Conservation (phyloP, 2,113 vertebrate genomes). For the Pteronura brasiliensis region DNA sequence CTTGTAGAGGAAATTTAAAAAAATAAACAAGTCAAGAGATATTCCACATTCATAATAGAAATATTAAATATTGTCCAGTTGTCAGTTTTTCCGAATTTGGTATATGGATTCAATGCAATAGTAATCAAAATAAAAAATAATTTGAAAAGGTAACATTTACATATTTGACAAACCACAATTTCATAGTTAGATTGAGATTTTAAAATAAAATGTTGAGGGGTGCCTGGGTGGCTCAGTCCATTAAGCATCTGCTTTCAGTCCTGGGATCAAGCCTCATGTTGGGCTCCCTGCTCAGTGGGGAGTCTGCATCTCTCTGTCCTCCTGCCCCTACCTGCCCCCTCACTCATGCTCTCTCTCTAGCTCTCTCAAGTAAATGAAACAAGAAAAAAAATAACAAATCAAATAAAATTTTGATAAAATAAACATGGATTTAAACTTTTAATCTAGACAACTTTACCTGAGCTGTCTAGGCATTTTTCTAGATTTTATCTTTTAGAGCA, state of each 20-base stretch:
- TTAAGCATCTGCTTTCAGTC: neutral
- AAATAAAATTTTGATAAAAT: neutral
- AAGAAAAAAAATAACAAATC: neutral
- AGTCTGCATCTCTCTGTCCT: neutral
- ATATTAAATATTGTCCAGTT: neutral
- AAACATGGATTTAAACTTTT: neutral
- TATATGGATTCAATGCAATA: neutral
- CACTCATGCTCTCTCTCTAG: neutral
- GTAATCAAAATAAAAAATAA: neutral
- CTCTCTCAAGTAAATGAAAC: neutral
- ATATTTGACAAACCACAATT: neutral
- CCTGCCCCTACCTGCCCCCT: neutral
- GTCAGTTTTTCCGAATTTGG: neutral
- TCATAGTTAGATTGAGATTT: neutral
- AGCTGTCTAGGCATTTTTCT: neutral
- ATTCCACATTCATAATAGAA: neutral
- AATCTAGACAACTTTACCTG: neutral
- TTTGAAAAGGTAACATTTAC: neutral
- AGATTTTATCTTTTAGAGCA: neutral
- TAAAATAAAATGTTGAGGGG: neutral
- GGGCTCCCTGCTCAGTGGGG: no score
- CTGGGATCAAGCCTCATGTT: no score
- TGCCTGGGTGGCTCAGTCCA: neutral
- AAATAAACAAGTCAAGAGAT: neutral
- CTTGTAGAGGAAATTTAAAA: neutral